A percentile compares a stretch with the other conserved stretches of the same genome.
These are phyloP conservation scores for Thripadectes ignobilis DNA, from an alignment of 2,797 vertebrate genomes.

Conservation along the genomic window DNA sequence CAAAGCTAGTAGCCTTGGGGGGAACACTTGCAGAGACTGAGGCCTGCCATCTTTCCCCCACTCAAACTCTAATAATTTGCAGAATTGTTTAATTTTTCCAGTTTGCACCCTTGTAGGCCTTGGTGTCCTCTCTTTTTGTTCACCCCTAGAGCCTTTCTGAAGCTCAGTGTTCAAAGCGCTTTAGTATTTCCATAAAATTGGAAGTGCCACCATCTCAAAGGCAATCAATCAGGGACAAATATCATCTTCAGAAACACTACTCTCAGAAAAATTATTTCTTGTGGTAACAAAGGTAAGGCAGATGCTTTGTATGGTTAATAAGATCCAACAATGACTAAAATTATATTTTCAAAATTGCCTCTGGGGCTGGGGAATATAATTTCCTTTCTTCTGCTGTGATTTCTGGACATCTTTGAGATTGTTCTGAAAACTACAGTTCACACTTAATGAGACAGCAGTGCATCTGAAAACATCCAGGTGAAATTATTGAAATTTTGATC, in stretches of 20 bases:
- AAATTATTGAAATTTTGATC: not conserved
- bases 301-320: not conserved
- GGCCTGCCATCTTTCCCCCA: not conserved
- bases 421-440: not conserved
- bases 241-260: not conserved
- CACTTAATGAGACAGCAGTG: not conserved
- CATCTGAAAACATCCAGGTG: not conserved
- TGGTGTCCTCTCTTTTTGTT: not conserved
- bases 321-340: slow-evolving; percentile 14
- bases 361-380: not conserved
- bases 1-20: not conserved
- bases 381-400: not conserved
- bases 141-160: not conserved
- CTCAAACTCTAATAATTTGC: not conserved
- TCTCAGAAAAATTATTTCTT: not conserved
- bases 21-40: not conserved
- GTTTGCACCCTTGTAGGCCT: not conserved
- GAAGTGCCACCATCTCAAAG: not conserved
- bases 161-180: not conserved
- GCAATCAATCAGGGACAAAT: not conserved
- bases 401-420: not conserved
- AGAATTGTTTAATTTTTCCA: not conserved
- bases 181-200: not conserved
- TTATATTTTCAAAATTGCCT: slow-evolving; percentile 27
- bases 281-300: slow-evolving; percentile 3